A percentile compares a stretch with the other conserved stretches of the same genome.
phyloP scores from a whole-genome alignment of 92 coral and sea anemone genomes.

The Epizoanthus illoricatus region DNA sequence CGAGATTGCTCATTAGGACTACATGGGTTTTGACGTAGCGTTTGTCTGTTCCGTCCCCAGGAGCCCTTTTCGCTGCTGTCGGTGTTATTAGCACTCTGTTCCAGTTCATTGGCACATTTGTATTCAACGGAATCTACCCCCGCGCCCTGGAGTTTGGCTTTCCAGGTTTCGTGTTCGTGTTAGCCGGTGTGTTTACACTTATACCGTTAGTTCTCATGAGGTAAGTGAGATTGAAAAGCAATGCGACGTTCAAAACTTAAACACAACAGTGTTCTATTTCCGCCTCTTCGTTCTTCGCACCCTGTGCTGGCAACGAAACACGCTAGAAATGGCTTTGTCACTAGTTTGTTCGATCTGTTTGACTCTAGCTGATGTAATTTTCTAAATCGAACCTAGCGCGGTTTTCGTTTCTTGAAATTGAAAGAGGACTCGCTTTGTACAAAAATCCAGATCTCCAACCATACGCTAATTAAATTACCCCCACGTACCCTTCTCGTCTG shows the following conservation, averaged over 20 bases:
- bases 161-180: constrained; percentile 70
- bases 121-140: constrained; percentile 81
- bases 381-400: too few species aligned
- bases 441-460: too few species aligned
- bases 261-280: neutral
- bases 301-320: neutral
- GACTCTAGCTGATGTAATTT: too few species aligned
- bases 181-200: constrained; percentile 44
- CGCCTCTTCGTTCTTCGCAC: neutral
- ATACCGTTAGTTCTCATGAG: constrained; percentile 48
- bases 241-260: neutral
- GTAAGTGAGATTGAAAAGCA: constrained; percentile 15
- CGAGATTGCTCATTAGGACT: too few species aligned
- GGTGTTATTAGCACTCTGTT: constrained; percentile 55
- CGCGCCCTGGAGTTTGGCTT: constrained; percentile 62
- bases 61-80: constrained; percentile 73
- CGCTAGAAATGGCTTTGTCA: neutral
- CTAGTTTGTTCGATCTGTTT: too few species aligned
- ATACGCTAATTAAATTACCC: too few species aligned
- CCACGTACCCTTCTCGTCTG: too few species aligned
- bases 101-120: constrained; percentile 58
- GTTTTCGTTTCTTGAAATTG: too few species aligned
- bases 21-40: too few species aligned
- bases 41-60: constrained; percentile 37
- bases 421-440: too few species aligned